These are phyloP conservation scores for Cheirogaleus major DNA, from an alignment of 2,797 vertebrate genomes.

Conservation along the genomic window DNA sequence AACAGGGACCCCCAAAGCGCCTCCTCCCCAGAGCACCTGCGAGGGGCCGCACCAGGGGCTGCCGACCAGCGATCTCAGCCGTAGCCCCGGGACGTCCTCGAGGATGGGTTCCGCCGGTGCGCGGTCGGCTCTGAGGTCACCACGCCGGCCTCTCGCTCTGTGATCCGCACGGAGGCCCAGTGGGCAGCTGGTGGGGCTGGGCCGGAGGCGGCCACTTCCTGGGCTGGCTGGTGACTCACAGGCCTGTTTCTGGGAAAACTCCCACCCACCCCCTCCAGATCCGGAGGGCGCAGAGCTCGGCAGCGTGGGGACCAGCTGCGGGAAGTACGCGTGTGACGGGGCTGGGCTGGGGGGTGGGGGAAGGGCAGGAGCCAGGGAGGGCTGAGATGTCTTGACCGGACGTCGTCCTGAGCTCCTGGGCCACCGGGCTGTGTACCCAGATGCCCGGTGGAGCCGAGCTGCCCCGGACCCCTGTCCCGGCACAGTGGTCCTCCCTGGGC, in stretches of 20 bases:
- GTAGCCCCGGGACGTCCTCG: rapidly evolving
- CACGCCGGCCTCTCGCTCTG: not conserved
- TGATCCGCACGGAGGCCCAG: not conserved
- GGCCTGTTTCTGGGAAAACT: slow-evolving; percentile 33
- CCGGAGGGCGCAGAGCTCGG: rapidly evolving
- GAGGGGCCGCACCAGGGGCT: not conserved
- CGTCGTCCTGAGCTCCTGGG: not conserved
- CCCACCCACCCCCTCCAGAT: not conserved
- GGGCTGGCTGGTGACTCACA: slow-evolving; percentile 56
- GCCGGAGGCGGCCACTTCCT: slow-evolving; percentile 50
- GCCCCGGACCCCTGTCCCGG: not conserved
- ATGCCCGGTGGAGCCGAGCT: not conserved
- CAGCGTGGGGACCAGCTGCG: not conserved
- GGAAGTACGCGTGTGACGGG: not conserved
- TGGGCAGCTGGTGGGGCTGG: not conserved
- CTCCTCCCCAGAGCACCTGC: not conserved
- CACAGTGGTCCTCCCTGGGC: not conserved
- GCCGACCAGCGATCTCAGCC: rapidly evolving
- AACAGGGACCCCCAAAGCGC: rapidly evolving
- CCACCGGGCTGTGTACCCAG: not conserved
- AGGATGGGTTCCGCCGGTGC: not conserved
- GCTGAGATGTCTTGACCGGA: rapidly evolving
- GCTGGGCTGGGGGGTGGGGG: rapidly evolving
- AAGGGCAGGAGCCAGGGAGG: rapidly evolving
- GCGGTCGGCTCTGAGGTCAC: rapidly evolving